phyloP scores from a whole-genome alignment of 2,888 invertebrate species.

The Petrolisthes manimaculis region DNA sequence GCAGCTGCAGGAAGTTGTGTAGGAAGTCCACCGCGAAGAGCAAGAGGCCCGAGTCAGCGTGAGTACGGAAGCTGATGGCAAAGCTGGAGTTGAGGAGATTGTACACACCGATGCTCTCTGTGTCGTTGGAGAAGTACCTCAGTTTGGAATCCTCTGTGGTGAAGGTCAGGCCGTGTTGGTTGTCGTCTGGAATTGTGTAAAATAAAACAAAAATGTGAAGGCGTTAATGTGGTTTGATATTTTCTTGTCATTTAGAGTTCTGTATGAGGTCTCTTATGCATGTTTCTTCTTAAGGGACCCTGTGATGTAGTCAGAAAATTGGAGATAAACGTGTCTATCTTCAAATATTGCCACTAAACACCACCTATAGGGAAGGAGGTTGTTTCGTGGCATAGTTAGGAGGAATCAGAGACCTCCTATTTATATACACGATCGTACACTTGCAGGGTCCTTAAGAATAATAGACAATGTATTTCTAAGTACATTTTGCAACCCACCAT shows the following conservation, averaged over 20 bases:
- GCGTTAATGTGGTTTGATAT: no score
- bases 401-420: no score
- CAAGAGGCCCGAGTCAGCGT: constrained; percentile 83
- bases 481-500: constrained; percentile 77
- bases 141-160: constrained; percentile 79
- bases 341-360: no score
- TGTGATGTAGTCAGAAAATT: no score
- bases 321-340: no score
- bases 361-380: no score
- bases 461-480: neutral
- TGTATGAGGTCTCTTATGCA: no score
- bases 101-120: constrained; percentile 77
- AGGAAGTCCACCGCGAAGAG: constrained; percentile 92
- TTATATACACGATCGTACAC: no score
- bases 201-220: neutral
- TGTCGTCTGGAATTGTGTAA: constrained; percentile 80
- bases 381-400: no score
- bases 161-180: constrained; percentile 89
- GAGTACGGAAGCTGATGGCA: constrained; percentile 90
- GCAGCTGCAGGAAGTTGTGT: constrained; percentile 92
- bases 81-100: constrained; percentile 84
- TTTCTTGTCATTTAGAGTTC: no score
- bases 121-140: constrained; percentile 82
- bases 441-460: neutral
- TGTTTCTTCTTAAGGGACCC: no score